Evolutionary conservation across 2,113 vertebrate species (phyloP), one percentile per base, ranked within the genome.

Genomic region (Cryptoleucopteryx plumbea): DNA sequence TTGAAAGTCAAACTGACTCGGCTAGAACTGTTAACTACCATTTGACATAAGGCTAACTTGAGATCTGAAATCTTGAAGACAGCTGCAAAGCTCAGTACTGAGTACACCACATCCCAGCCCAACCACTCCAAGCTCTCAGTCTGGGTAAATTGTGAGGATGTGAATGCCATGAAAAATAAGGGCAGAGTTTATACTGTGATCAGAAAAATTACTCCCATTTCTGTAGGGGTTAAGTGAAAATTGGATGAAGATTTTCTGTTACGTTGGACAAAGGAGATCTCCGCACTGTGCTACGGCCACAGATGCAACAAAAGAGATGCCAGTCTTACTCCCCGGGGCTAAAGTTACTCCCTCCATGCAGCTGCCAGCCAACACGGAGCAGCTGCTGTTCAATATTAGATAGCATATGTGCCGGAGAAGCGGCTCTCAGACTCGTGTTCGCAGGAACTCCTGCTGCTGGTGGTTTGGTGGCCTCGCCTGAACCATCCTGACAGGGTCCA

Each of bases 311-410:
- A 50, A 88, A 88, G 38, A 59, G 55, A 70, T 90, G 83, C 40
- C 80, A 52, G 80, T 6, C 88, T 90, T 48, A 21, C 36, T 68
- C 82, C 82, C 72, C n/a, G 55, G 34, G 83, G 88, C 82, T 61
- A 29, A 63, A 67, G 52, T 40, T 82, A 43, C 68, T 36, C 83
- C 56, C 74, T 78, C 88, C 34, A 13, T 11, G 65, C 88, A 96
- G 88, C 96, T 96, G 90, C 67, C 90, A 86, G 75, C 63, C 75
- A 82, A 36, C 79, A 62, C 32, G 5, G 18, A 82, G 85, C 92
- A 96, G 82, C 85, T 93, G 92, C 92, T 90, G 8, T 56, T 82
- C 74, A 80, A 7, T 32, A 79, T 83, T 66, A 83, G 75, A 84
- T 0, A 32, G 47, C 65, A 48, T 29, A 81, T 55, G 75, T 1